Conservation (phyloP, 2,113 vertebrate species). For the Thinocorus orbignyianus region DNA sequence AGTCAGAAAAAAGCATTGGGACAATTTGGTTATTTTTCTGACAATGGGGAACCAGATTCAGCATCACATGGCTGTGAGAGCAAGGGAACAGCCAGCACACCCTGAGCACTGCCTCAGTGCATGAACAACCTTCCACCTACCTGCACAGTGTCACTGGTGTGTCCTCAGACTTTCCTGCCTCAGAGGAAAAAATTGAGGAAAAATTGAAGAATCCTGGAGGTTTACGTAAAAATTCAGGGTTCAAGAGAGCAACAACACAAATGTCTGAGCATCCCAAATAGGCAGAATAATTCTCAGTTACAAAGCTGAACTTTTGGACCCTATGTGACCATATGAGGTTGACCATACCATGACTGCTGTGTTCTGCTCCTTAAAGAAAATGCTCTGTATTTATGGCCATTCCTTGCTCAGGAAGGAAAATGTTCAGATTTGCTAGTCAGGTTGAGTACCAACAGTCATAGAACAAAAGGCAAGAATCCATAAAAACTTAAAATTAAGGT, state of each 20-base stretch:
- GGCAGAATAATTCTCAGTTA: not conserved
- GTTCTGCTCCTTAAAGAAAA: not conserved
- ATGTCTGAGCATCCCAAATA: not conserved
- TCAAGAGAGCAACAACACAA: not conserved
- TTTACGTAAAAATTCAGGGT: not conserved
- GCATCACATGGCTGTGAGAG: not conserved
- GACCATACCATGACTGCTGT: not conserved
- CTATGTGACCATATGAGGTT: not conserved
- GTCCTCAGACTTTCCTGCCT: not conserved
- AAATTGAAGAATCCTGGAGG: not conserved
- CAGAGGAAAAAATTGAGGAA: not conserved
- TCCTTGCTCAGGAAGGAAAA: not conserved
- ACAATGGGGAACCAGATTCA: not conserved
- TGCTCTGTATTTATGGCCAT: not conserved
- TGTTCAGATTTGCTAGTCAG: not conserved
- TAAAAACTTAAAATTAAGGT: not conserved
- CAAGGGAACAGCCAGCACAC: not conserved
- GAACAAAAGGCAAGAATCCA: not conserved
- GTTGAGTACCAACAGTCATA: not conserved
- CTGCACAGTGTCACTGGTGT: not conserved
- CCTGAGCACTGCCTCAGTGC: not conserved
- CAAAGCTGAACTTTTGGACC: not conserved
- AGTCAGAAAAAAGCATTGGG: not conserved
- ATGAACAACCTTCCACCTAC: not conserved
- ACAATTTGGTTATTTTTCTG: accelerated